Evolutionary conservation across 53 echinoderm and acorn worm species (phyloP), one percentile per base, ranked within the genome.

Genomic region (Antedon mediterranea): DNA sequence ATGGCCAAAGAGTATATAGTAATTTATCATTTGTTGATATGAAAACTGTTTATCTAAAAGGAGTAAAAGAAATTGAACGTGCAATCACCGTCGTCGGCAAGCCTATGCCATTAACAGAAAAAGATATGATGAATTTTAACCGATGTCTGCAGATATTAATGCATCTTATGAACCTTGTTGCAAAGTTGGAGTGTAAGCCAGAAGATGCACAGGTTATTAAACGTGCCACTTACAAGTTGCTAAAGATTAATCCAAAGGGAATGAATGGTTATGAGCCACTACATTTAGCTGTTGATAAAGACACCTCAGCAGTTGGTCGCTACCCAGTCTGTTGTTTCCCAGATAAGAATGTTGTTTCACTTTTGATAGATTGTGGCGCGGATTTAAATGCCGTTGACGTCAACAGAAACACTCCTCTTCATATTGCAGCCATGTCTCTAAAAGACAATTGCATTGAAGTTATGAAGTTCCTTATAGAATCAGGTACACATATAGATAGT

Each of bases 251-350:
- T 30, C 88, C 90, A 6, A 74, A 82, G 0, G 92, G 92, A 30
- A 87, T 43, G 37, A 73, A 76, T 71, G 98, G 92, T 5, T 86
- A 80, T 34, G 81, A 86, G 4, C 88, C 86, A 0, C 83, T 98
- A 30, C 98, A 93, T 43, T 79, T 98, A 27, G 98, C 98, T 14
- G 84, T 92, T 23, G 83, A 87, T 57, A 90, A 98, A 78, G 70
- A 86, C 30, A 98, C 98, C 0, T 98, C 98, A 0, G 88, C 88
- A 26, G 93, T 93, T 4, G 98, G 98, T 31, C 93, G 92, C n/a
- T 98, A 98, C 75, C 92, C 98, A 23, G 98, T 98, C 29, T 98
- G 98, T 72, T 84, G 79, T 29, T 97, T 97, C 74, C 98, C 98
- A 20, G 91, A 91, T 77, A 72, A 71, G 32, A 81, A 72, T 18